Percentiles rank a stretch among this genome's conserved stretches.
Conservation (phyloP, 2,797 vertebrate genomes). For the Arctocebus calabarensis region DNA sequence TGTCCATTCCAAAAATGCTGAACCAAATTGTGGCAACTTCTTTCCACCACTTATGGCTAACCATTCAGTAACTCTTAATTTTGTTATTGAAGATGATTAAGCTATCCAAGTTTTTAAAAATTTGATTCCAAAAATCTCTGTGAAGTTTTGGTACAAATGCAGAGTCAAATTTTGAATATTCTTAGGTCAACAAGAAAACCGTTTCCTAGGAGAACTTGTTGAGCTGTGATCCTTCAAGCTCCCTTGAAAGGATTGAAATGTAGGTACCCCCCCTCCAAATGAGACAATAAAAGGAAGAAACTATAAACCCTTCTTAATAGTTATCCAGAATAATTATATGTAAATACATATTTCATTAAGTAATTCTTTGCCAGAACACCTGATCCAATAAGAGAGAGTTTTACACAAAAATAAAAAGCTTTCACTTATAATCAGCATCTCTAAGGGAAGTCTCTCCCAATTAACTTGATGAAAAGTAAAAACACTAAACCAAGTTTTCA, state of each 20-base stretch:
- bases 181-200: constrained; percentile 49
- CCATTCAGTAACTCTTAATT: constrained; percentile 58
- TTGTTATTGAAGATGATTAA: constrained; percentile 69
- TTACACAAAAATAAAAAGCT: constrained; percentile 34
- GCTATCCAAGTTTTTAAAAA: constrained; percentile 66
- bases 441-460: constrained; percentile 41
- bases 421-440: constrained; percentile 27
- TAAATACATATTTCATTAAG: constrained; percentile 41
- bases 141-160: constrained; percentile 56
- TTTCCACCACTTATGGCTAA: constrained; percentile 22
- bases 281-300: constrained; percentile 48
- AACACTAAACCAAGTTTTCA: constrained; percentile 44
- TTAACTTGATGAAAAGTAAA: constrained; percentile 38
- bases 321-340: constrained; percentile 55
- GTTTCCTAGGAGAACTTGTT: constrained; percentile 17
- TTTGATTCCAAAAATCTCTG: constrained; percentile 64
- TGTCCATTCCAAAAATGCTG: constrained; percentile 63
- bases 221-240: background rate
- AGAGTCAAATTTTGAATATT: constrained; percentile 58
- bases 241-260: constrained; percentile 49
- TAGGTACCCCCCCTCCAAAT: constrained; percentile 37
- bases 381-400: background rate
- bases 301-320: constrained; percentile 37
- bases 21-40: constrained; percentile 58
- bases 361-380: constrained; percentile 63